phyloP scores from a whole-genome alignment of 2,888 invertebrate genomes.

The Ophonus ardosiacus region DNA sequence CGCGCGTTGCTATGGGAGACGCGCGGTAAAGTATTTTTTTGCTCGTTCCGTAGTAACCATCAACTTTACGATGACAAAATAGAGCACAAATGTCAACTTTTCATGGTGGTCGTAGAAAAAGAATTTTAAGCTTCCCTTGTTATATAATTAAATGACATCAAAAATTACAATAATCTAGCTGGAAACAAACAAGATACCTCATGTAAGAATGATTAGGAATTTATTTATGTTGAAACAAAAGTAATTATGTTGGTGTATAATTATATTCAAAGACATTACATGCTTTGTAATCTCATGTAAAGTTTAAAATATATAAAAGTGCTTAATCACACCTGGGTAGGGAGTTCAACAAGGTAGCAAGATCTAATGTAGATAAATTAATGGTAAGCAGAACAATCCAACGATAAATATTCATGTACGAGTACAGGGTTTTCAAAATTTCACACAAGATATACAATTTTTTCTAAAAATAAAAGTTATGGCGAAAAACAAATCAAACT shows the following conservation, averaged over 20 bases:
- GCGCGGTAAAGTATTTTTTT: too few species aligned
- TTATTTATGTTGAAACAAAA: slow-evolving; percentile 17
- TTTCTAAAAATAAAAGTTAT: background rate
- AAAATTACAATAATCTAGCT: background rate
- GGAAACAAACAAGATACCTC: background rate
- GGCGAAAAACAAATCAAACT: too few species aligned
- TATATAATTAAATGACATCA: background rate
- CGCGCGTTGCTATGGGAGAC: too few species aligned
- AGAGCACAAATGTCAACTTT: too few species aligned
- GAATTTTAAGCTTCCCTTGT: background rate
- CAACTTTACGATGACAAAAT: too few species aligned
- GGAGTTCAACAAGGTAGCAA: slow-evolving; percentile 45
- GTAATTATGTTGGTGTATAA: slow-evolving; percentile 31
- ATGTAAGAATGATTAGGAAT: slow-evolving; percentile 5
- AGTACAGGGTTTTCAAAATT: slow-evolving; percentile 28
- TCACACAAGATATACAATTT: background rate
- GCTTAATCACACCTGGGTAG: slow-evolving; percentile 47
- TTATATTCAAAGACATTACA: slow-evolving; percentile 47
- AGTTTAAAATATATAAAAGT: slow-evolving; percentile 46
- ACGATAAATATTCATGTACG: slow-evolving; percentile 47
- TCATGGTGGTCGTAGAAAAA: too few species aligned
- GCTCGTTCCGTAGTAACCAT: too few species aligned
- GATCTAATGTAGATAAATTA: slow-evolving; percentile 51
- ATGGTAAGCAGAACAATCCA: slow-evolving; percentile 40
- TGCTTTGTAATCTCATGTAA: slow-evolving; percentile 41